Evolutionary conservation across 2,113 vertebrate species (phyloP).

Genomic region (Callaeas wilsoni): DNA sequence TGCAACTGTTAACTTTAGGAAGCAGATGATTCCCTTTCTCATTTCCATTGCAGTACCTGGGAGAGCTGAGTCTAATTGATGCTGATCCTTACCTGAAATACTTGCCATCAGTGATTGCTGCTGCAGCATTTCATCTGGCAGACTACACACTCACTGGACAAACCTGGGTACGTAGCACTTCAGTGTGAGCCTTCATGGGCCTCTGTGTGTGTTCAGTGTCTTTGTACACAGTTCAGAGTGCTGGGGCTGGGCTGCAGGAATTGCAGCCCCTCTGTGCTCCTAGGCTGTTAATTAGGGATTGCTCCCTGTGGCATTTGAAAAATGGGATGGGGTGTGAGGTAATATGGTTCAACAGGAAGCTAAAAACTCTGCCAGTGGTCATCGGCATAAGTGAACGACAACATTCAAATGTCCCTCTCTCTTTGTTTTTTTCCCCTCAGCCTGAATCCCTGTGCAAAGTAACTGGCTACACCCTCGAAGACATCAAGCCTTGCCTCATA

Average conservation of each 20-base stretch:
- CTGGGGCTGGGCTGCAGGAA: not conserved
- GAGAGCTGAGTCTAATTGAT: slow-evolving; percentile 91
- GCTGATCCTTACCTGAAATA: slow-evolving; percentile 93
- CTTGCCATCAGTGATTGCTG: slow-evolving; percentile 88
- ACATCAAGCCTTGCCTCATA: slow-evolving; percentile 85
- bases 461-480: slow-evolving; percentile 85
- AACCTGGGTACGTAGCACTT: slow-evolving; percentile 81
- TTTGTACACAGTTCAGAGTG: fast-evolving
- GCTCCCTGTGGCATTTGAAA: not conserved
- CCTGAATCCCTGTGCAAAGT: slow-evolving; percentile 77
- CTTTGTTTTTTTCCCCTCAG: slow-evolving; percentile 55
- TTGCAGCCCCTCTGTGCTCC: not conserved
- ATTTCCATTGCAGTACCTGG: slow-evolving; percentile 80
- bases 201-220: not conserved
- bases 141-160: slow-evolving; percentile 80
- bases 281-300: not conserved
- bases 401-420: not conserved
- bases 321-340: not conserved
- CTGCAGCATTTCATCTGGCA: slow-evolving; percentile 85
- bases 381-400: fast-evolving
- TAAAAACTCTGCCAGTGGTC: not conserved
- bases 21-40: not conserved
- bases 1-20: not conserved
- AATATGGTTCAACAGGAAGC: not conserved
- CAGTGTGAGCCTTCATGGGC: fast-evolving